Conservation (phyloP, 2,797 vertebrate genomes). For the Enteromius thamalakanensis region DNA sequence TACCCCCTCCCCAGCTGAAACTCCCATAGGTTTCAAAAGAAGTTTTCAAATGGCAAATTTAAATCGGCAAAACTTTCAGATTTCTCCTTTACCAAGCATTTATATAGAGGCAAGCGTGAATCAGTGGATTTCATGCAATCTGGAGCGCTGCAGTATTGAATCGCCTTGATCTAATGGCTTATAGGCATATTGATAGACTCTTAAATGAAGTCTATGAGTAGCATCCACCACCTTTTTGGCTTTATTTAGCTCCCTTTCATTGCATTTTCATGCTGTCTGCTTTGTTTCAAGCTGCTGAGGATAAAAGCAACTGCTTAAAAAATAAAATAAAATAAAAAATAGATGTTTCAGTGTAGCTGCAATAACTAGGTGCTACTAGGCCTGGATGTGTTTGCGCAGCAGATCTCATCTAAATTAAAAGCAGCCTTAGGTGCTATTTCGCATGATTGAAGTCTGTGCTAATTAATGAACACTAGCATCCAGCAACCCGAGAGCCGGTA, state of each 20-base stretch:
- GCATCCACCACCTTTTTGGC: not conserved
- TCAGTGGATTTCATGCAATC: conserved; percentile 61
- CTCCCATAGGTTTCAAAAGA: conserved; percentile 54
- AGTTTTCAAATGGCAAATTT: conserved; percentile 28
- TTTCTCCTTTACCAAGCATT: conserved; percentile 48
- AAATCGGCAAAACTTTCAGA: conserved; percentile 33
- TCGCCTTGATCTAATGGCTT: conserved; percentile 58
- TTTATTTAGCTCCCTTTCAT: not conserved
- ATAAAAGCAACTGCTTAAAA: not conserved
- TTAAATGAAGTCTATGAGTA: conserved; percentile 49
- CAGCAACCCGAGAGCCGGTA: not conserved
- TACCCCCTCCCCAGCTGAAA: conserved; percentile 22
- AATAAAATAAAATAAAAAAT: not conserved
- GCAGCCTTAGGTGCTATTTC: conserved; percentile 15
- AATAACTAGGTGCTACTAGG: not conserved
- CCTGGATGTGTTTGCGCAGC: conserved; percentile 16
- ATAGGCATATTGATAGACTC: conserved; percentile 63
- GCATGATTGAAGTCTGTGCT: conserved; percentile 37
- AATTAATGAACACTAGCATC: conserved; percentile 28
- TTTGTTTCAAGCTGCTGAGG: not conserved
- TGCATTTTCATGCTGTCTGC: not conserved
- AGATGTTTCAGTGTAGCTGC: not conserved
- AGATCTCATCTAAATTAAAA: conserved; percentile 27
- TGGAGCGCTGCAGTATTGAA: conserved; percentile 59
- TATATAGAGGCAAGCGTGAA: conserved; percentile 51